Conservation (phyloP, 2,113 vertebrate species). For the Mirza zaza region DNA sequence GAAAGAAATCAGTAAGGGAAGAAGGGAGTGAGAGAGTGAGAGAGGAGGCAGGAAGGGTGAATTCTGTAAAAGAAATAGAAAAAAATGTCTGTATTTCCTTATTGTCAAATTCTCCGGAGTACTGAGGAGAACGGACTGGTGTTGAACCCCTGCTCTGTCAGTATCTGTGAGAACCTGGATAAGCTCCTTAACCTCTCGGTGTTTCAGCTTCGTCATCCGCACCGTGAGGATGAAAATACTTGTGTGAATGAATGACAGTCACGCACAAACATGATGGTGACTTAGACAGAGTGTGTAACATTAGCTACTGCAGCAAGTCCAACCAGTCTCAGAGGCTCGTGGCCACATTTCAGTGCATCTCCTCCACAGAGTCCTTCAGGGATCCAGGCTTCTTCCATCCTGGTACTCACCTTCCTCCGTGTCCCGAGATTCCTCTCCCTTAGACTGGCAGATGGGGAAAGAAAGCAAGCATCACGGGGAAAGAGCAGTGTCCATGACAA, state of each 20-base stretch:
- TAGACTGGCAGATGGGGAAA: neutral
- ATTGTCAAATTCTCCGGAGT: neutral
- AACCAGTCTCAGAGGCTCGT: accelerated
- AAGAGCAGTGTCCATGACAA: neutral
- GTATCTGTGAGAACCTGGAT: neutral
- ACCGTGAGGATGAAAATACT: neutral
- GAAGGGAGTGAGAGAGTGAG: neutral
- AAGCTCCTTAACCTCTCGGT: neutral
- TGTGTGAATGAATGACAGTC: neutral
- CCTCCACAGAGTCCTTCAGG: neutral
- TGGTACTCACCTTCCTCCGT: neutral
- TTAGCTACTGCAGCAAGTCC: neutral
- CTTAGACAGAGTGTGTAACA: neutral
- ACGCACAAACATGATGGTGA: neutral
- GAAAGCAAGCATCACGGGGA: neutral
- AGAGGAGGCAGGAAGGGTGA: neutral
- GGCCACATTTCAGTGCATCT: accelerated
- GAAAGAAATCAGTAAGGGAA: neutral
- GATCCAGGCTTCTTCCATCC: neutral
- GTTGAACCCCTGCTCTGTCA: neutral
- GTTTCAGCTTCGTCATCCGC: neutral
- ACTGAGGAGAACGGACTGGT: neutral
- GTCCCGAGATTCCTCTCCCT: neutral
- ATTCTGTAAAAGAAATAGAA: neutral
- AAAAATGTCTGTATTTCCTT: neutral